Evolutionary conservation across 1,140 invertebrate species (phyloP), one percentile per base, ranked within the genome.

Genomic region (Drosophila tropicalis): DNA sequence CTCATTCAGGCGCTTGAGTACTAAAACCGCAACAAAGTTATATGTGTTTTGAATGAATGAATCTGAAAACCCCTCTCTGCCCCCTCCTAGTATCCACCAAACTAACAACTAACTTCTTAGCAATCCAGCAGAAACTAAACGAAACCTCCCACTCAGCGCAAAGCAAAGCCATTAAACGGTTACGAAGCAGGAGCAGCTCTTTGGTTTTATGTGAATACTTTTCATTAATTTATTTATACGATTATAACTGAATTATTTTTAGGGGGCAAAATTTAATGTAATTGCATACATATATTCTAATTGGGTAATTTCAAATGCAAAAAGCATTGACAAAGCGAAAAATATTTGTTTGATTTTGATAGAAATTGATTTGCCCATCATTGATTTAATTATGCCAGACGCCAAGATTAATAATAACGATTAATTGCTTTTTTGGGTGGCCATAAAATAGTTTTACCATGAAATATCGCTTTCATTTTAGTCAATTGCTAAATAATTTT

Each of bases 1-100:
- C 74, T 72, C 76, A 71, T 69, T 73, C 62, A 41, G 22, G 40
- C 9, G 47, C 61, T 70, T 29, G 54, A 57, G 76, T 72, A 69
- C 76, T 83, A 70, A 77, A 87, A 69, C 83, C 79, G 72, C 79
- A 87, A 86, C 83, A 86, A 87, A 87, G 79, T 87, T 79, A 62
- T 56, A 40, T 75, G 65, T 51, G 44, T 76, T 58, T 62, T 57
- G 51, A 55, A 60, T 51, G 58, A 51, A 63, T 69, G 44, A 51
- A 51, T 51, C 44, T 54, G 54, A 39, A 25, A 3, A 32, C 54
- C 29, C 32, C 4, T 3, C 22, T 25, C 22, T 25, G 10, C 1
- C n/a, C 25, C 51, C 36, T 29, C 17, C 13, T 40, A 60, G 39
- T 58, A 22, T 22, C 19, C 36, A 6, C 29, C 29, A 5, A 29